Evolutionary conservation across 2,113 vertebrate genomes (phyloP).

Genomic region (Podocnemis expansa): DNA sequence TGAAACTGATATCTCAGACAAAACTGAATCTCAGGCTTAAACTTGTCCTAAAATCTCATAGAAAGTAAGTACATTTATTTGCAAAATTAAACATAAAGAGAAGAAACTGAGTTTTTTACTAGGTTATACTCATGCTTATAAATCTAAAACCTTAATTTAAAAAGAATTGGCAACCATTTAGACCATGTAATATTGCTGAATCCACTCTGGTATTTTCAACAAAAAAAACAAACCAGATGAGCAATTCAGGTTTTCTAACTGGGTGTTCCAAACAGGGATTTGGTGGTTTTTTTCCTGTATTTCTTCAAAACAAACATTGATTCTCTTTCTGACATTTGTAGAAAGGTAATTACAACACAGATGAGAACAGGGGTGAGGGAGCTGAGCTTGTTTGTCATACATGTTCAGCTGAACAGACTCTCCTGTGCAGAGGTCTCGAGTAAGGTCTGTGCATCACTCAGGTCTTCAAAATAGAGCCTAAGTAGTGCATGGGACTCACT

Average conservation of each 20-base stretch:
- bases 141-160: conserved; percentile 57
- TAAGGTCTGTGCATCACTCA: not conserved
- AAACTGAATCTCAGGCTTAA: conserved; percentile 40
- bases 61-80: conserved; percentile 28
- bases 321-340: conserved; percentile 16
- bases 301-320: not conserved
- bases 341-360: not conserved
- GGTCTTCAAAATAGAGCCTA: not conserved
- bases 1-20: conserved; percentile 18
- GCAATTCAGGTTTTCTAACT: conserved; percentile 36
- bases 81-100: conserved; percentile 39
- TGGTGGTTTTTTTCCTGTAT: not conserved
- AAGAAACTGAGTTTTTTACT: conserved; percentile 36
- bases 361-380: not conserved
- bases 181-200: conserved; percentile 49
- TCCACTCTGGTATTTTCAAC: conserved; percentile 48
- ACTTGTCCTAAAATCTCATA: conserved; percentile 38
- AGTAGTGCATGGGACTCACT: not conserved
- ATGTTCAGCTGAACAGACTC: not conserved
- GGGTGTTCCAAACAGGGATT: not conserved
- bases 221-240: conserved; percentile 56
- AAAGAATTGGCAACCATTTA: conserved; percentile 56
- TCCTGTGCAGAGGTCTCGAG: not conserved
- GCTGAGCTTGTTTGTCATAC: not conserved
- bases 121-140: conserved; percentile 52